Evolutionary conservation across 1,140 invertebrate genomes (phyloP), one percentile per base, ranked within the genome.

Genomic region (Zaprionus davidi): DNA sequence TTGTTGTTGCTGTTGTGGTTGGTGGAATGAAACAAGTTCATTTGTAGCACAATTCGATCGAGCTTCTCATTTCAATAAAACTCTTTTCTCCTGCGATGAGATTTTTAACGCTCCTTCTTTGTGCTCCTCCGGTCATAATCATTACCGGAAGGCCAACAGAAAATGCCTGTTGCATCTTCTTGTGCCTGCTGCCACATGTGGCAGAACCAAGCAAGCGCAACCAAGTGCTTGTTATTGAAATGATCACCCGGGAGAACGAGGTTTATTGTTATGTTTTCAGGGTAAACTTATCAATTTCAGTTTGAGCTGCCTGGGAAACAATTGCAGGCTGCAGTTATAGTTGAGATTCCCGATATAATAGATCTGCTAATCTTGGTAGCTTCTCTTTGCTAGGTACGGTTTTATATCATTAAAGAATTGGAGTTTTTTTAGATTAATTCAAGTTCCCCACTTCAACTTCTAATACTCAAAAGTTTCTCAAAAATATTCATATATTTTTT

Each of bases 211-310:
- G n/a, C 26, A 38, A 59, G 26, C 46, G 26, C 26, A 31, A 60
- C 58, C 71, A 78, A 80, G 83, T 80, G 71, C 81, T 88, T 71
- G 75, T 88, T 87, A 81, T 70, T 83, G 78, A 83, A 88, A 78
- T 72, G 71, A 75, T 83, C 83, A 59, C 60, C 60, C 62, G 56
- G 44, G 63, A 34, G 31, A 73, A 74, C 56, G 59, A 78, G 81
- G 69, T 90, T 88, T 88, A 88, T 88, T 90, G 81, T 90, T 84
- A 84, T 88, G 85, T 62, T 79, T 90, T 79, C 78, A 73, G 69
- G 74, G 57, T 63, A 60, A 79, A 73, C 63, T 70, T 62, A 56
- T 55, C 68, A 51, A 65, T 71, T 76, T 71, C 34, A 44, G 11
- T 4, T 55, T 57, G 36, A 46, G 70, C 38, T 34, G 22, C 26